Conservation (phyloP, 2,113 vertebrate species). For the Nanger granti region DNA sequence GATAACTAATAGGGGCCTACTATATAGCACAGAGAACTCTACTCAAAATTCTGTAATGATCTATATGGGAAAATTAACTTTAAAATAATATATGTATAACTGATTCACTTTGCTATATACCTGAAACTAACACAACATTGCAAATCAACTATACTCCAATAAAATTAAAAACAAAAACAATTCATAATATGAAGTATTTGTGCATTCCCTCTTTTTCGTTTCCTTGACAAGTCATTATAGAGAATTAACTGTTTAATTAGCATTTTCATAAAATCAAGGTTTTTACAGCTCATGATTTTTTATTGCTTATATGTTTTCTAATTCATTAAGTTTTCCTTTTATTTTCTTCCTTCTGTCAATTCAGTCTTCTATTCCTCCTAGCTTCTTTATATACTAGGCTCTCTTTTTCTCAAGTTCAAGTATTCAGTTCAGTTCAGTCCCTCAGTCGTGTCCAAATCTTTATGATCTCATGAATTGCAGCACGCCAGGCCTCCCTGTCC, state of each 20-base stretch:
- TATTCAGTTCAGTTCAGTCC: neutral
- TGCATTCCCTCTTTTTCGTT: neutral
- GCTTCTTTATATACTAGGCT: neutral
- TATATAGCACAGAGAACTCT: neutral
- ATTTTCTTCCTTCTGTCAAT: neutral
- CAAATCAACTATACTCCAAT: neutral
- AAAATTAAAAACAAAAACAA: too few relatives aligned
- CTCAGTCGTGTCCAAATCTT: too few relatives aligned
- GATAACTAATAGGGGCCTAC: neutral
- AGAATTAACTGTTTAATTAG: neutral
- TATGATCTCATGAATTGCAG: too few relatives aligned
- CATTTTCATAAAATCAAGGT: neutral
- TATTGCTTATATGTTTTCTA: neutral
- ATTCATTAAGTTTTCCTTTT: neutral
- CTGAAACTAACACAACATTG: neutral
- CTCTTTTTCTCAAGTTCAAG: neutral
- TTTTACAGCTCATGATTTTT: neutral
- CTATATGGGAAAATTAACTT: neutral
- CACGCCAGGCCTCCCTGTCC: too few relatives aligned
- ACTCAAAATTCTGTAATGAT: neutral
- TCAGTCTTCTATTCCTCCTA: neutral
- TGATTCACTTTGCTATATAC: neutral
- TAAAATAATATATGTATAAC: neutral
- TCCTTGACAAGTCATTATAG: neutral
- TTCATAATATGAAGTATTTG: neutral